These are phyloP conservation scores for Spodoptera litura DNA, from an alignment of 1,140 invertebrate genomes.

Conservation along the genomic window DNA sequence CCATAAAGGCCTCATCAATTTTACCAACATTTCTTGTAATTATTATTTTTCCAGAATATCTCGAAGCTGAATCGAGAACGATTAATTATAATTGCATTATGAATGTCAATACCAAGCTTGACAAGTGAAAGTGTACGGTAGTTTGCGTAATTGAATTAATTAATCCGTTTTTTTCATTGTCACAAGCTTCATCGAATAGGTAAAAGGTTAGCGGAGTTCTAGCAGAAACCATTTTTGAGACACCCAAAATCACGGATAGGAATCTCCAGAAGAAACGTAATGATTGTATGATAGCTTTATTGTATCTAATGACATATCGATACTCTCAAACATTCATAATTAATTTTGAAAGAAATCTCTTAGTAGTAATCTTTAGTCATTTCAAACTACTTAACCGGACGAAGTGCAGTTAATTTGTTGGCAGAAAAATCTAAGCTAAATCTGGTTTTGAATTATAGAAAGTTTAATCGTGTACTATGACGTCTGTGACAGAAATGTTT, in stretches of 20 bases:
- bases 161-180: background rate
- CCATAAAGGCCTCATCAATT: constrained; percentile 3
- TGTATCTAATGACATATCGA: too few relatives aligned
- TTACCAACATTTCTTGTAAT: constrained; percentile 6
- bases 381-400: too few relatives aligned
- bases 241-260: too few relatives aligned
- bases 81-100: constrained; percentile 23
- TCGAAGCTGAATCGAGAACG: background rate
- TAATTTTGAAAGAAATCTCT: too few relatives aligned
- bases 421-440: too few relatives aligned
- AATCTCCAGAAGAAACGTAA: too few relatives aligned
- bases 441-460: background rate
- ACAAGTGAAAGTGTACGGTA: constrained; percentile 17
- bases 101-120: constrained; percentile 6
- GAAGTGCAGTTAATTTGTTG: too few relatives aligned
- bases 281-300: too few relatives aligned
- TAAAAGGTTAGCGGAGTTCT: too few relatives aligned
- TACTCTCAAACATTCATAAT: too few relatives aligned
- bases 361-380: too few relatives aligned
- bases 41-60: background rate
- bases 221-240: too few relatives aligned
- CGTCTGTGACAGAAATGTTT: background rate
- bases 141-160: background rate
- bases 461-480: constrained; percentile 6
- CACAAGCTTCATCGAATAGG: background rate